Conservation (phyloP, 1,140 invertebrate species). For the Lycorma delicatula region DNA sequence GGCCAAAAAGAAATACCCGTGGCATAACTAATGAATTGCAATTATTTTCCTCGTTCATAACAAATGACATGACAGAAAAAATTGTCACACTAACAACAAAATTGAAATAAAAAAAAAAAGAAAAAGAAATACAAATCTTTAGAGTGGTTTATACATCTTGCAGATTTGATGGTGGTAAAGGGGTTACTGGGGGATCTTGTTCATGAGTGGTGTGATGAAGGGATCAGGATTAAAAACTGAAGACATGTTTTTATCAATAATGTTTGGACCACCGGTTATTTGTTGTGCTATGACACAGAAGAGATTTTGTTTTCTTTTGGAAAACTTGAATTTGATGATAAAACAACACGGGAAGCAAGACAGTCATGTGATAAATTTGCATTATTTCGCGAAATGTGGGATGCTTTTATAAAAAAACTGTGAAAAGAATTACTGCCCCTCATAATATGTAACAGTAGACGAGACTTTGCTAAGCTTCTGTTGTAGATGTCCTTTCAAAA, state of each 20-base stretch:
- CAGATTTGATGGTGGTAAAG: neutral
- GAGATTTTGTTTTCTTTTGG: neutral
- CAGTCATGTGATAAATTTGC: conserved; percentile 23
- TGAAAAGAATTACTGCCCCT: conserved; percentile 24
- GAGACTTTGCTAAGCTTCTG: conserved; percentile 37
- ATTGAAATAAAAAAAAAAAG: neutral
- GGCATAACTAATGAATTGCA: neutral
- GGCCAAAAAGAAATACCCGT: neutral
- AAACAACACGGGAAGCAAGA: conserved; percentile 25
- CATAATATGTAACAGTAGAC: conserved; percentile 28
- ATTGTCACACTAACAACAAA: neutral
- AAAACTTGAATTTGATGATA: conserved; percentile 30
- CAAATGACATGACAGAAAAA: too few relatives aligned
- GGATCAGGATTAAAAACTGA: neutral
- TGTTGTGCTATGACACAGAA: neutral
- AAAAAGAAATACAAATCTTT: neutral
- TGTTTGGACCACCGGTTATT: neutral
- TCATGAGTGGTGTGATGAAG: neutral
- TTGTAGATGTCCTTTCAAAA: conserved; percentile 34
- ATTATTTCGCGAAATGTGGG: conserved; percentile 25
- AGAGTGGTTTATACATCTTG: neutral
- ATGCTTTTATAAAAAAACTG: conserved; percentile 25
- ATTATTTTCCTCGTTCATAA: too few relatives aligned
- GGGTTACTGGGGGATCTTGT: neutral
- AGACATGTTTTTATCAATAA: neutral